Conservation (phyloP, 2,113 vertebrate species). For the Prochilodus magdalenae region DNA sequence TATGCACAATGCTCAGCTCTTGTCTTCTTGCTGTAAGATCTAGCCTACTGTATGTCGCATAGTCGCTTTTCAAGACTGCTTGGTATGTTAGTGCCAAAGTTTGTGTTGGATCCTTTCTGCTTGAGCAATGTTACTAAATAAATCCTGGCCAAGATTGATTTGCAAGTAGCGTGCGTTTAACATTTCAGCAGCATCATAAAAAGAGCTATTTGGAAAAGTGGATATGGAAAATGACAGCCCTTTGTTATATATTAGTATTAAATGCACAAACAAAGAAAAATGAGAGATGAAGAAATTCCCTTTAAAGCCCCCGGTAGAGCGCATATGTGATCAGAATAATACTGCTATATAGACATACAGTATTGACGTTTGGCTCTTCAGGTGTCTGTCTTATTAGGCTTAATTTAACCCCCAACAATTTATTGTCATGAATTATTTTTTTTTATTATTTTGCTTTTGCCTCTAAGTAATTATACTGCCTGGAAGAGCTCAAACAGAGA, state of each 20-base stretch:
- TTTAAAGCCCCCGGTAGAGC: constrained; percentile 63
- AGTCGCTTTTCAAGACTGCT: background rate
- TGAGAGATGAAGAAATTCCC: constrained; percentile 60
- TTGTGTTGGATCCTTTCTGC: background rate
- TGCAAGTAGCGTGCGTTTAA: constrained; percentile 5
- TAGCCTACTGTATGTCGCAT: constrained; percentile 2
- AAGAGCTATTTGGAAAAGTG: constrained; percentile 38
- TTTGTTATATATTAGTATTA: constrained; percentile 44
- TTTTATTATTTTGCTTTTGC: background rate
- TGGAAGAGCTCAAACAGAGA: background rate
- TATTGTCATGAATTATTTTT: background rate
- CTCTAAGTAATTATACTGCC: background rate
- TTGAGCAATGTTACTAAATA: background rate
- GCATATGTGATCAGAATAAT: constrained; percentile 29
- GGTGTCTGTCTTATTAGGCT: background rate
- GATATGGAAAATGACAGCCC: constrained; percentile 28
- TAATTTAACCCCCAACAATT: background rate
- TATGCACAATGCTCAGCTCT: constrained; percentile 28
- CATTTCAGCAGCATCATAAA: constrained; percentile 28
- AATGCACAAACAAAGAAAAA: constrained; percentile 34
- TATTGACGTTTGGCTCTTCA: too few relatives aligned
- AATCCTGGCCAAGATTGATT: constrained; percentile 11
- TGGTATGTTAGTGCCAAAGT: background rate
- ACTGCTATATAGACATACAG: constrained; percentile 35
- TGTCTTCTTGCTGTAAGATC: constrained; percentile 31